Evolutionary conservation across 1,140 invertebrate species (phyloP), one percentile per base, ranked within the genome.

Genomic region (Cryptotermes secundus): DNA sequence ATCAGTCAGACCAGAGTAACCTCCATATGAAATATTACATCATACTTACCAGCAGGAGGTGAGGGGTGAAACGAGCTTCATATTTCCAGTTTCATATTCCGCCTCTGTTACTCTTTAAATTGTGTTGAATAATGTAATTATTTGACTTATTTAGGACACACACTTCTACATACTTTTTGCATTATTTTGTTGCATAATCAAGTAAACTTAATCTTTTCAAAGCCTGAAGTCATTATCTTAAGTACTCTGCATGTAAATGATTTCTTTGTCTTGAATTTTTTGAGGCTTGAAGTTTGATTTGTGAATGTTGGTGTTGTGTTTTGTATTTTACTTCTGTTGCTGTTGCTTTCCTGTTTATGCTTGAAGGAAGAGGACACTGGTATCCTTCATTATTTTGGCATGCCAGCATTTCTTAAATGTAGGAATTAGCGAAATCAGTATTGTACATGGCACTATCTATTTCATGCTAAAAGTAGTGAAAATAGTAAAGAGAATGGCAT

Each of bases 1-100:
- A 88, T 22, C 89, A 90, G n/a, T 89, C 88, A 82, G 89, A 88
- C 19, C 90, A 90, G 34, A 86, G 87, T 59, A 87, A 85, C 19
- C 91, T 96, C 7, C 91, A 90, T 82, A 90, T 96, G 0, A 94
- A 95, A 87, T 96, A 93, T 88, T 96, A 95, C 88, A 90, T 96
- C 6, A 92, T 96, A 84, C 89, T 96, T 10, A 96, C 94, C 0
- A 94, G 93, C 85, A 89, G 92, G 86, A 89, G 92, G 91, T 92
- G 87, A 85, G 80, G 24, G 0, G n/a, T 81, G n/a, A 16, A 14
- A 80, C 24, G 4, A 4, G 0, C 10, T 26, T 10, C 80, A 81
- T 26, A 12, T 35, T 81, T 36, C 22, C 35, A 22, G 31, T 16
- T 49, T 19, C 22, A 19, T 42, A 19, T 22, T 42, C 14, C 12